Conservation (phyloP, 1,140 invertebrate genomes). For the Eumeta japonica region DNA sequence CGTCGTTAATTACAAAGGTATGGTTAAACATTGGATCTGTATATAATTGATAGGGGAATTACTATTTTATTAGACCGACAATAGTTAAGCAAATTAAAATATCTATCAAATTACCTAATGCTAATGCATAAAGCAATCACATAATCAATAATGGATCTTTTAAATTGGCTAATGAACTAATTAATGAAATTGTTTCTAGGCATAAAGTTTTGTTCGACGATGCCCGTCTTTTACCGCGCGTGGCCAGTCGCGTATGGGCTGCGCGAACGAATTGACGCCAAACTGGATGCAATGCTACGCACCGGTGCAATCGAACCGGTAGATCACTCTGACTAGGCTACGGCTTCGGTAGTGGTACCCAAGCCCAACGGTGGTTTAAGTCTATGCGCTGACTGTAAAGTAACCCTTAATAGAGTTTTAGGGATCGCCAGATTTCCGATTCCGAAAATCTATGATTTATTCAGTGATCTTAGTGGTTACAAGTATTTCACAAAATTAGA, state of each 20-base stretch:
- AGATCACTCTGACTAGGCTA: conserved; percentile 2
- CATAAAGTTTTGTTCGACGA: conserved; percentile 5
- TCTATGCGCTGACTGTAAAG: conserved; percentile 5
- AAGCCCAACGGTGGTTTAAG: conserved; percentile 2
- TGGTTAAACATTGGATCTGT: conserved; percentile 4
- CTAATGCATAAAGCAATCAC: conserved; percentile 2
- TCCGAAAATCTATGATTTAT: conserved; percentile 7
- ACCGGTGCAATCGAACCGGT: conserved; percentile 1
- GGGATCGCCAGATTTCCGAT: conserved; percentile 6
- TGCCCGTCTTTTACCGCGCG: conserved; percentile 2
- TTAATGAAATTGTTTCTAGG: neutral
- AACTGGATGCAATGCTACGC: conserved; percentile 3
- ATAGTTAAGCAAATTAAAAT: conserved; percentile 3
- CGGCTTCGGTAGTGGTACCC: neutral
- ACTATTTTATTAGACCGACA: conserved; percentile 5
- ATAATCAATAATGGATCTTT: conserved; percentile 1
- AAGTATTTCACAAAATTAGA: conserved; percentile 5
- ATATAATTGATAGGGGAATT: neutral
- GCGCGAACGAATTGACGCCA: conserved; percentile 5
- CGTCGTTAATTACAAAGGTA: neutral
- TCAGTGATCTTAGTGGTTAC: neutral
- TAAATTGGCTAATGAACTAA: neutral
- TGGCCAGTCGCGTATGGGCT: neutral
- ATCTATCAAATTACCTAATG: conserved; percentile 3
- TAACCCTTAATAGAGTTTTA: conserved; percentile 7